Evolutionary conservation across 2,113 vertebrate species (phyloP).

Genomic region (Mobula birostris): DNA sequence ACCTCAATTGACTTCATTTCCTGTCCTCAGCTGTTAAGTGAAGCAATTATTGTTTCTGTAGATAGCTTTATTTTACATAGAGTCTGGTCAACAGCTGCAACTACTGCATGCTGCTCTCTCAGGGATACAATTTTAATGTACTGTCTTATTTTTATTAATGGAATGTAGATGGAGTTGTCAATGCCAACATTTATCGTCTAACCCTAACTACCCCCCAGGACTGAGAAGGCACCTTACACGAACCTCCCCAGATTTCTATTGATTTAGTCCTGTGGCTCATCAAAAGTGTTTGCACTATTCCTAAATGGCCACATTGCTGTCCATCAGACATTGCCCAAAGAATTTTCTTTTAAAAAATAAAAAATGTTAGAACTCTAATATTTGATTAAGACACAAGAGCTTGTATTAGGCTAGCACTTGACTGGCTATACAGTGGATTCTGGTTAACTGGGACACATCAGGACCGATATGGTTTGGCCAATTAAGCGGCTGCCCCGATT

Average conservation of each 20-base stretch:
- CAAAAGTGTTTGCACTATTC: not conserved
- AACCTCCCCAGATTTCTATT: not conserved
- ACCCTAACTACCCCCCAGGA: no score
- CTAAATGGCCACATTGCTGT: not conserved
- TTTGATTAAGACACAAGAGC: not conserved
- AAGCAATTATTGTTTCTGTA: not conserved
- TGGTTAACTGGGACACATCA: no score
- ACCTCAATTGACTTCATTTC: not conserved
- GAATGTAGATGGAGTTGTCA: no score
- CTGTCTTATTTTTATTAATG: no score
- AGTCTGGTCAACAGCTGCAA: not conserved
- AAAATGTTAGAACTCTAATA: not conserved
- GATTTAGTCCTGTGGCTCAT: not conserved
- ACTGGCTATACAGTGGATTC: not conserved
- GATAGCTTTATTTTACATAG: not conserved
- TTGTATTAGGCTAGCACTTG: not conserved
- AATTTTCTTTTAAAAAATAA: not conserved
- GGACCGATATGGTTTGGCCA: no score
- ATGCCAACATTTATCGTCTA: no score
- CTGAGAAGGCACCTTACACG: no score
- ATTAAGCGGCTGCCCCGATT: no score
- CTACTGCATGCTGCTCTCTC: not conserved
- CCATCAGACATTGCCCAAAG: not conserved
- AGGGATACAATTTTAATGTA: not conserved
- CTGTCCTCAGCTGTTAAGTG: not conserved